phyloP scores from a whole-genome alignment of 2,797 vertebrate genomes.

The Fratercula arctica region DNA sequence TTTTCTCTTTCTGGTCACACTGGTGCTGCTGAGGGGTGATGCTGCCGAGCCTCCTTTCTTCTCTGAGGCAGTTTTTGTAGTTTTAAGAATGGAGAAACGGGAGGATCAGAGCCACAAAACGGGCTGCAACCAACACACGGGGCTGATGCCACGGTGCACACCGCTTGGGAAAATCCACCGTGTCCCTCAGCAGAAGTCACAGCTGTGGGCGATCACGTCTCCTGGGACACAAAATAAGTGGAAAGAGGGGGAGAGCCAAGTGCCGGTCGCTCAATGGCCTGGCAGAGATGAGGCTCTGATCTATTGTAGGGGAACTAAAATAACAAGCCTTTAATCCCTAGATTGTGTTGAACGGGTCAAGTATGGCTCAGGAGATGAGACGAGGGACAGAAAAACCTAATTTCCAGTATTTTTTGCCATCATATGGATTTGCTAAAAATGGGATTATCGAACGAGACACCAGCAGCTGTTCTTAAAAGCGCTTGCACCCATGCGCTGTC shows the following conservation, averaged over 20 bases:
- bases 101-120: background rate
- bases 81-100: background rate
- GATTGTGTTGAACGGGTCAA: background rate
- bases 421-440: background rate
- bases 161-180: background rate
- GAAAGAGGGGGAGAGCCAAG: background rate
- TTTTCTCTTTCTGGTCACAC: accelerated
- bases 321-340: slow-evolving; percentile 34
- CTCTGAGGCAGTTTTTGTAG: background rate
- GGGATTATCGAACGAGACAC: slow-evolving; percentile 18
- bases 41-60: background rate
- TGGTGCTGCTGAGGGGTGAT: background rate
- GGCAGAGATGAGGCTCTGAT: background rate
- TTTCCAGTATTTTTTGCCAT: slow-evolving; percentile 9
- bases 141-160: accelerated
- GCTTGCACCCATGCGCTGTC: slow-evolving; percentile 45
- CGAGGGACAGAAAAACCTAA: slow-evolving; percentile 28
- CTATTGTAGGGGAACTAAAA: background rate
- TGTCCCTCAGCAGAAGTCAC: background rate
- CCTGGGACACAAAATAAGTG: background rate
- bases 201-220: background rate
- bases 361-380: slow-evolving; percentile 10
- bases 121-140: accelerated
- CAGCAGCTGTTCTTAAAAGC: slow-evolving; percentile 48
- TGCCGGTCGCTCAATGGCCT: background rate